A percentile compares a stretch with the other conserved stretches of the same genome.
phyloP scores from a whole-genome alignment of 2,797 vertebrate species.

The Siniperca scherzeri region DNA sequence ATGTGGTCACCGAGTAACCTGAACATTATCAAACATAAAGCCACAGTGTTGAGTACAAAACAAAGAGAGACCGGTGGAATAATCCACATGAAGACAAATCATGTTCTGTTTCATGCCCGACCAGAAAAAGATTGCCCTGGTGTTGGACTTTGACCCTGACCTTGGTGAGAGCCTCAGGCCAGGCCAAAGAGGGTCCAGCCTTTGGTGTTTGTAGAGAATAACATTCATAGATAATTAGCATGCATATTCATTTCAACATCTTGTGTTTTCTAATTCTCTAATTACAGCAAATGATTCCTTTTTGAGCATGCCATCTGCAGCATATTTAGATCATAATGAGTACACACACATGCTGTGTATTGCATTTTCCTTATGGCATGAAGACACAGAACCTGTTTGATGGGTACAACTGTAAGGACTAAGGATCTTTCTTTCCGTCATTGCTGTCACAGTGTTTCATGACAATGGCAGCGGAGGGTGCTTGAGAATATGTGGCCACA shows the following conservation, averaged over 20 bases:
- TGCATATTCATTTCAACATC: constrained; percentile 1
- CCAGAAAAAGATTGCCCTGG: background rate
- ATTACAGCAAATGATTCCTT: constrained; percentile 29
- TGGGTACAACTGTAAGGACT: background rate
- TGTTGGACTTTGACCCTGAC: constrained; percentile 49
- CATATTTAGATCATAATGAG: constrained; percentile 15
- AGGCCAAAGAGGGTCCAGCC: background rate
- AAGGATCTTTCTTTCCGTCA: background rate
- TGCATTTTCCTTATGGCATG: constrained; percentile 18
- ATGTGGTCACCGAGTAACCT: background rate
- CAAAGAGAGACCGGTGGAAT: background rate
- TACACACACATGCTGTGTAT: background rate
- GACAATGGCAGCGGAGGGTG: background rate
- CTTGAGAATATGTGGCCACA: background rate
- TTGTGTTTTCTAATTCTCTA: constrained; percentile 30
- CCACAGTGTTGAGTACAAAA: background rate
- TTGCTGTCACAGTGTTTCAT: background rate
- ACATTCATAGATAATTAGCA: background rate
- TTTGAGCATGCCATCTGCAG: constrained; percentile 4
- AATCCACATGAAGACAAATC: background rate
- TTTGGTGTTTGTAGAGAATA: background rate
- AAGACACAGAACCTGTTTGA: constrained; percentile 9
- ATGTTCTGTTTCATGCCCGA: background rate
- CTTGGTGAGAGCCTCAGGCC: background rate
- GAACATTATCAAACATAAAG: background rate